These are phyloP conservation scores for Nomada fucata DNA, from an alignment of 2,888 invertebrate genomes.

Conservation along the genomic window DNA sequence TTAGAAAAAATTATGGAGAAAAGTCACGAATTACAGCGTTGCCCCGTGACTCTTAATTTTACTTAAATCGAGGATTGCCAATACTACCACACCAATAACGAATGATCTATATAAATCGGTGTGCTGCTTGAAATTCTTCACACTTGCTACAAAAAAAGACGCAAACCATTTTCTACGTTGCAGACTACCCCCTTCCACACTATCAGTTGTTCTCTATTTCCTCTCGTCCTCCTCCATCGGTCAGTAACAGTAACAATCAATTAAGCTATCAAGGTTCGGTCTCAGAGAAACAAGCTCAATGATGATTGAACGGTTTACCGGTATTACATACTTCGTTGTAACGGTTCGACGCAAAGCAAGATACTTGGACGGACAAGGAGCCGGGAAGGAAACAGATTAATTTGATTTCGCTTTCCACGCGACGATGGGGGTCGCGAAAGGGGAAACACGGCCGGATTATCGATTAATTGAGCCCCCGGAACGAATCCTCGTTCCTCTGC, in stretches of 20 bases:
- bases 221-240: too few species aligned
- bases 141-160: too few species aligned
- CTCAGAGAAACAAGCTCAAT: conserved; percentile 1
- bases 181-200: too few species aligned
- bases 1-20: too few species aligned
- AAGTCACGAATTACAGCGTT: too few species aligned
- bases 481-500: conserved; percentile 30
- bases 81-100: too few species aligned
- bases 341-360: conserved; percentile 37
- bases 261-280: conserved; percentile 5
- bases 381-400: conserved; percentile 56
- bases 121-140: too few species aligned
- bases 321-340: conserved; percentile 27
- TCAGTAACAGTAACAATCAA: conserved; percentile 3
- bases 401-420: conserved; percentile 50
- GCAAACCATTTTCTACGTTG: too few species aligned
- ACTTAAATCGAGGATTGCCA: too few species aligned
- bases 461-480: conserved; percentile 54
- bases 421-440: conserved; percentile 23
- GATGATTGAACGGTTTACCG: conserved; percentile 33
- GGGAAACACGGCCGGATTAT: conserved; percentile 23
- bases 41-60: too few species aligned
- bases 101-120: too few species aligned
- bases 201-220: too few species aligned
- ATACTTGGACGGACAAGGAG: not conserved